Conservation (phyloP, 1,140 invertebrate species). For the Bombus sylvicola region DNA sequence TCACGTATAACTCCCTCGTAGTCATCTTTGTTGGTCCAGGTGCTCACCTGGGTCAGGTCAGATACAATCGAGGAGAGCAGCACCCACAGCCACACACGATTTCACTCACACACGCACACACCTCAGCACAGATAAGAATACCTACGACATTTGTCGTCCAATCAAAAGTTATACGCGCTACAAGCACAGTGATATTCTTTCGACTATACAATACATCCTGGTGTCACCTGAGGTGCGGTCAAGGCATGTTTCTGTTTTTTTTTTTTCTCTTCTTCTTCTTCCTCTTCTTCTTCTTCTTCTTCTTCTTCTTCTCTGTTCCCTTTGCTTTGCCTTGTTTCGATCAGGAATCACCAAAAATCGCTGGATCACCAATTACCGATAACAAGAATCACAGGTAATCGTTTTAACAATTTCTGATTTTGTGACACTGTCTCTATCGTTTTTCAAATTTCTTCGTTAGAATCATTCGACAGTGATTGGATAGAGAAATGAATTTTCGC, state of each 20-base stretch:
- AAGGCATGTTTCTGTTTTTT: constrained; percentile 63
- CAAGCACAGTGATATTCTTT: constrained; percentile 43
- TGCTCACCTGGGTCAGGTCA: constrained; percentile 59
- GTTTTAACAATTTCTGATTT: background rate
- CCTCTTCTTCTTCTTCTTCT: too few relatives aligned
- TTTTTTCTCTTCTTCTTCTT: constrained; percentile 14
- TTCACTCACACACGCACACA: constrained; percentile 46
- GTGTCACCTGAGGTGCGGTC: constrained; percentile 47
- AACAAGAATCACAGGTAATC: background rate
- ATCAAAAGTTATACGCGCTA: constrained; percentile 46
- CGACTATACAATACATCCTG: constrained; percentile 51
- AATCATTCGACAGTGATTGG: constrained; percentile 7
- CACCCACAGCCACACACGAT: constrained; percentile 38
- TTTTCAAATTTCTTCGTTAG: background rate
- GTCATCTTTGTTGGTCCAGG: constrained; percentile 74
- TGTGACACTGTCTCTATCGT: background rate
- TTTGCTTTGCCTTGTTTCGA: background rate
- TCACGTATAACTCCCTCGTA: constrained; percentile 80
- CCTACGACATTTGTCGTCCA: constrained; percentile 51
- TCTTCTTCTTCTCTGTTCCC: background rate
- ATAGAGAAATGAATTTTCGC: constrained; percentile 39
- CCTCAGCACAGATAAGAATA: constrained; percentile 46
- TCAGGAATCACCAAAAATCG: background rate
- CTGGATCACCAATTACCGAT: background rate
- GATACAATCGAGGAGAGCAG: constrained; percentile 48